Evolutionary conservation across 2,888 invertebrate species (phyloP).

Genomic region (Empis livida): DNA sequence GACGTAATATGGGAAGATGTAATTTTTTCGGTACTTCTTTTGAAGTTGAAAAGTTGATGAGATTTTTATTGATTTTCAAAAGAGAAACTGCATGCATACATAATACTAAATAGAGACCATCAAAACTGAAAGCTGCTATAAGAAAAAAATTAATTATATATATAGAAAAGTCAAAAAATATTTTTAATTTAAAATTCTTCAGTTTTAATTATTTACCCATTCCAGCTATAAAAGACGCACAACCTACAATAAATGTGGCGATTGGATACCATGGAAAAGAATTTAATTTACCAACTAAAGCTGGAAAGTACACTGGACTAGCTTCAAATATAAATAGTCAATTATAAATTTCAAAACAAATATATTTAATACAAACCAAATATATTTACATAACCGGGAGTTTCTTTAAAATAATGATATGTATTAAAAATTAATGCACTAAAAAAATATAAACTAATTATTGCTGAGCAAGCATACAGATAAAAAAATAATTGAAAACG

Average conservation of each 20-base stretch:
- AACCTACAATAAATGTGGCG: conserved; percentile 17
- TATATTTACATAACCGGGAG: conserved; percentile 14
- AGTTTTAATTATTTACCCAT: conserved; percentile 16
- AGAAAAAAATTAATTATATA: too few relatives aligned
- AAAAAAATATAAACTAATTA: conserved; percentile 15
- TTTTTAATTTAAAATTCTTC: too few relatives aligned
- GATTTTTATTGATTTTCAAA: conserved; percentile 17
- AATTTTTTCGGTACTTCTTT: conserved; percentile 18
- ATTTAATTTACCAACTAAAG: too few relatives aligned
- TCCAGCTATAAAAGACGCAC: conserved; percentile 16
- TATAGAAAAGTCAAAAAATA: too few relatives aligned
- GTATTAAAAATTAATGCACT: conserved; percentile 16
- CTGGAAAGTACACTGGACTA: conserved; percentile 20
- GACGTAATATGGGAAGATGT: conserved; percentile 22
- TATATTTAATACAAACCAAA: background rate
- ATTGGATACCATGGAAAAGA: conserved; percentile 17
- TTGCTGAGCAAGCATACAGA: conserved; percentile 14
- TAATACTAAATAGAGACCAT: conserved; percentile 24
- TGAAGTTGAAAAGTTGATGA: conserved; percentile 21
- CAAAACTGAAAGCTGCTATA: conserved; percentile 23
- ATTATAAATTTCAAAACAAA: too few relatives aligned
- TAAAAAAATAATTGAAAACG: conserved; percentile 21
- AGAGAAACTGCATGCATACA: conserved; percentile 23
- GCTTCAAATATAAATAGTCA: conserved; percentile 15
- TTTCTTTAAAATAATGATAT: conserved; percentile 14